Percentiles rank a stretch among this genome's conserved stretches.
These are phyloP conservation scores for Alaudala cheleensis DNA, from an alignment of 2,113 vertebrate genomes.

Conservation along the genomic window DNA sequence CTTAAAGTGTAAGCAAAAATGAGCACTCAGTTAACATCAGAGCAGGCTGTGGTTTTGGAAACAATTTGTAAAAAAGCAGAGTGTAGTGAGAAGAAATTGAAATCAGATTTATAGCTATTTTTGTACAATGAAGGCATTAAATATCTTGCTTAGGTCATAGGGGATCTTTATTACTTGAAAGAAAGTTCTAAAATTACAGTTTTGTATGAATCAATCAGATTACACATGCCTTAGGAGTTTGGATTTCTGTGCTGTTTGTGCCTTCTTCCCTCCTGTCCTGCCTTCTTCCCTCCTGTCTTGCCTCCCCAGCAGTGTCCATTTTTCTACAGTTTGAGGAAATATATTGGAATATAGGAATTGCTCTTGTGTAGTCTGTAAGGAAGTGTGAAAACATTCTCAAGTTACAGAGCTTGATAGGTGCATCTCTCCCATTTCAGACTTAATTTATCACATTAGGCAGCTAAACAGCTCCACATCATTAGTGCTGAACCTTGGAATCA, in stretches of 20 bases:
- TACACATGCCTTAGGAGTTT: background rate
- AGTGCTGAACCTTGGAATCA: background rate
- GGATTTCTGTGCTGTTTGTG: background rate
- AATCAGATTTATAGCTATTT: slow-evolving; percentile 61
- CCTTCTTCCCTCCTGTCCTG: too few relatives aligned
- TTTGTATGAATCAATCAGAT: background rate
- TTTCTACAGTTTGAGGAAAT: background rate
- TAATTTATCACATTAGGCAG: background rate
- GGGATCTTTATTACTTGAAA: background rate
- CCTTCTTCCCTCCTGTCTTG: too few relatives aligned
- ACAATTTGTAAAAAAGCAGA: slow-evolving; percentile 61
- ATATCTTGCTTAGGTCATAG: background rate
- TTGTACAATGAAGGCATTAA: background rate
- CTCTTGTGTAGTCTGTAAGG: background rate
- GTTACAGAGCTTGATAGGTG: background rate
- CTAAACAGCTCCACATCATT: background rate
- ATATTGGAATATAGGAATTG: background rate
- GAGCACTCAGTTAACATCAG: slow-evolving; percentile 59
- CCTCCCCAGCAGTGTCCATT: background rate
- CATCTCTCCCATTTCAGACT: background rate
- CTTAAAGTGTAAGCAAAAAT: slow-evolving; percentile 66
- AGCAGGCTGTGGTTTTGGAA: slow-evolving; percentile 67
- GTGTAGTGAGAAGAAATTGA: slow-evolving; percentile 33
- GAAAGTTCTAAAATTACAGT: background rate
- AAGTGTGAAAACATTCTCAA: background rate